Evolutionary conservation across 2,888 invertebrate species (phyloP).

Genomic region (Escarpia spicata): DNA sequence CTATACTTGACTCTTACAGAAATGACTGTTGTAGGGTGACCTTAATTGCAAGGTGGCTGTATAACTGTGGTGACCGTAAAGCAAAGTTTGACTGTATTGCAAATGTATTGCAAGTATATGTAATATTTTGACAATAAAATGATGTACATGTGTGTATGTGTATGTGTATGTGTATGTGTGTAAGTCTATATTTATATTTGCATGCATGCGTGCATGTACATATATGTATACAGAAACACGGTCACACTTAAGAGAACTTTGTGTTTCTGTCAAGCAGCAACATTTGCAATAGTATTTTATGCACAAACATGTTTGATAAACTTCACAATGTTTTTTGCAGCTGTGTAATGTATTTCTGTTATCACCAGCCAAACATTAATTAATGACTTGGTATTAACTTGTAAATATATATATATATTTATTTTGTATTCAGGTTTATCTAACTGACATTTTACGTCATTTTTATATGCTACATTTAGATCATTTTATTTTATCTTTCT

Average conservation of each 20-base stretch:
- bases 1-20: no score
- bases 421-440: no score
- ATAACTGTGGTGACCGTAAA: no score
- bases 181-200: conserved; percentile 30
- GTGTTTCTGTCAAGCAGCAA: background rate
- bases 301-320: background rate
- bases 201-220: conserved; percentile 21
- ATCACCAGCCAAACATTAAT: background rate
- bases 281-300: background rate
- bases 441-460: no score
- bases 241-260: background rate
- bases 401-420: no score
- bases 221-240: conserved; percentile 18
- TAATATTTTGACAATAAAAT: background rate
- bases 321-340: background rate
- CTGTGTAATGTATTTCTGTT: background rate
- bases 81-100: no score
- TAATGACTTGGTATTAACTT: no score
- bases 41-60: no score
- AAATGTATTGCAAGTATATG: conserved; percentile 3
- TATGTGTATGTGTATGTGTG: conserved; percentile 23
- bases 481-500: no score
- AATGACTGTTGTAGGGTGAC: no score
- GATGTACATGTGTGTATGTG: conserved; percentile 23
- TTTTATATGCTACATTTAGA: no score